Percentiles rank a stretch among this genome's conserved stretches.
These are phyloP conservation scores for Ptychoptera albimana DNA, from an alignment of 2,888 invertebrate genomes.

Conservation along the genomic window DNA sequence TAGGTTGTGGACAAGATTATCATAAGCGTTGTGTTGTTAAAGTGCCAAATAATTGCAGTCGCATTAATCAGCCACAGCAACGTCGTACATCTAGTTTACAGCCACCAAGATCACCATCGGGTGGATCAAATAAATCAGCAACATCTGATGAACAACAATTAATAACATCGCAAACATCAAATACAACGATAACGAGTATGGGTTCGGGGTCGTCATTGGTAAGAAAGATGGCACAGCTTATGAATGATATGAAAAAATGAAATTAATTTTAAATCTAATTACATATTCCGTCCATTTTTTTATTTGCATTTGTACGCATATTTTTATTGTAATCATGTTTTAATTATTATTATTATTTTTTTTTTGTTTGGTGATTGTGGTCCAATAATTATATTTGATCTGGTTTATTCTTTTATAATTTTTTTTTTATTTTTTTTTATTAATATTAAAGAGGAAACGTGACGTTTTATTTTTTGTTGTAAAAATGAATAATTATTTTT, in stretches of 20 bases:
- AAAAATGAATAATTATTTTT: too few relatives aligned
- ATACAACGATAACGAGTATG: conserved; percentile 25
- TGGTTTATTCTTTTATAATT: conserved; percentile 12
- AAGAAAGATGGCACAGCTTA: conserved; percentile 48
- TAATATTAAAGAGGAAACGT: conserved; percentile 16
- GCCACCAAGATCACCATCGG: conserved; percentile 52
- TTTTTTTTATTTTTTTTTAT: conserved; percentile 9
- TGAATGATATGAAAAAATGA: conserved; percentile 33
- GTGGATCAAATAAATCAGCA: conserved; percentile 49
- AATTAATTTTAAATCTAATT: neutral
- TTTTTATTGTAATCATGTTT: conserved; percentile 10
- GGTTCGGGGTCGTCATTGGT: conserved; percentile 49
- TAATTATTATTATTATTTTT: conserved; percentile 13
- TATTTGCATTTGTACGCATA: neutral
- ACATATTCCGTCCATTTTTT: neutral
- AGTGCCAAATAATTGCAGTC: conserved; percentile 92
- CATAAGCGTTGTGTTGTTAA: conserved; percentile 96
- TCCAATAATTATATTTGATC: conserved; percentile 32
- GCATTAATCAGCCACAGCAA: conserved; percentile 25
- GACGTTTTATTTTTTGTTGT: too few relatives aligned
- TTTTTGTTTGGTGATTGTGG: conserved; percentile 11
- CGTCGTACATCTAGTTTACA: conserved; percentile 30
- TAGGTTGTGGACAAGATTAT: conserved; percentile 95
- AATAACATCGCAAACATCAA: conserved; percentile 10
- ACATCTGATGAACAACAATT: conserved; percentile 36